Evolutionary conservation across 2,113 vertebrate genomes (phyloP), one percentile per base, ranked within the genome.

Genomic region (Cathartes aura): DNA sequence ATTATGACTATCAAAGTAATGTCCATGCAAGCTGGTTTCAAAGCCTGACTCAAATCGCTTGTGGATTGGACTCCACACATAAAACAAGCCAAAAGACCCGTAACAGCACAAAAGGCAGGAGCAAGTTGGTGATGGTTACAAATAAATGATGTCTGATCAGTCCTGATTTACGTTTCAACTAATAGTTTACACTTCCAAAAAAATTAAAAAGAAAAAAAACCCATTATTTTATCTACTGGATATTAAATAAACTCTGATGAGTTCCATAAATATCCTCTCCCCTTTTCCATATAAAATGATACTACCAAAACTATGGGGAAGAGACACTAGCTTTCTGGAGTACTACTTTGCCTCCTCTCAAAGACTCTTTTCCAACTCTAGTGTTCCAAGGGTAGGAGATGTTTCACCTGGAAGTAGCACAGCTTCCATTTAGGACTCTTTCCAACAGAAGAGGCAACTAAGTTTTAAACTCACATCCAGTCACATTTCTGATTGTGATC

Each of bases 281-380:
- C n/a, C n/a, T 55, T 76, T 87, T 53, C 29, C 38, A 79, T 42
- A 29, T 56, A 26, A 82, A 73, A 63, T 17, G n/a, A 13, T 34
- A 42, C 45, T 70, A 60, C 3, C 4, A 63, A 67, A 53, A 70
- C 38, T 0, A 0, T 20, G 2, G 18, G 50, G 30, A 59, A n/a
- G 56, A 80, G 74, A 75, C 36, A 18, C 8, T 2, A 10, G 59
- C 38, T 34, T 84, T 47, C 43, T 82, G 38, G 22, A 38, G 17
- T 40, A 74, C 47, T 68, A 22, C 34, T 67, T 42, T 82, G 60
- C n/a, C 56, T 82, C 47, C 20, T 67, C 76, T 87, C 63, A 62
- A 62, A 59, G 67, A 40, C 58, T 47, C 18, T 56, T 84, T 43
- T 67, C 71, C 58, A 91, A 34, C 24, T 53, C 47, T 40, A 42